A percentile compares a stretch with the other conserved stretches of the same genome.
Conservation (phyloP, 2,888 invertebrate genomes). For the Cancer borealis region DNA sequence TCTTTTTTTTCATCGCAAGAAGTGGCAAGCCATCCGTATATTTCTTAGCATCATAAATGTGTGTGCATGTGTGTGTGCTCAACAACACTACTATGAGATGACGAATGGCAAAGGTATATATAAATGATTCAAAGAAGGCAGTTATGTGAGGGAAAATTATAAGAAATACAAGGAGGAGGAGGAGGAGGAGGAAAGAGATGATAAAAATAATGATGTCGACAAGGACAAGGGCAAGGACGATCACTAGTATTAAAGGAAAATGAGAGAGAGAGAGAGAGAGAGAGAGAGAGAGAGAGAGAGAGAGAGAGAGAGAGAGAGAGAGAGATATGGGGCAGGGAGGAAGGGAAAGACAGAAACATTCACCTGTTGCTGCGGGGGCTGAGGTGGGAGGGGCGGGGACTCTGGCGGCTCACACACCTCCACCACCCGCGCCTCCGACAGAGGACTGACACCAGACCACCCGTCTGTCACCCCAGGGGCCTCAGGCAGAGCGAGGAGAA, state of each 20-base stretch:
- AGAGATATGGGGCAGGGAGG: neutral
- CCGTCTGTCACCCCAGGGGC: slow-evolving; percentile 47
- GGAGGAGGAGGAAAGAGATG: no score
- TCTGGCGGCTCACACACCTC: slow-evolving; percentile 70
- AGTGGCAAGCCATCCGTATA: no score
- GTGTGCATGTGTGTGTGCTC: no score
- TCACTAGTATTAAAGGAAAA: neutral
- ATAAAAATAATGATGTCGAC: neutral
- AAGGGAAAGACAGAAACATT: slow-evolving; percentile 16
- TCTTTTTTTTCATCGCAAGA: no score
- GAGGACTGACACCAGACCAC: slow-evolving; percentile 14
- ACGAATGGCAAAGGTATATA: no score
- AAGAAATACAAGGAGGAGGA: no score
- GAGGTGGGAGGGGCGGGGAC: slow-evolving; percentile 62
- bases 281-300: slow-evolving; percentile 52
- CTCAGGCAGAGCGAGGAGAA: slow-evolving; percentile 22
- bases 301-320: slow-evolving; percentile 32
- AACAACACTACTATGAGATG: no score
- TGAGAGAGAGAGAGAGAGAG: slow-evolving; percentile 38
- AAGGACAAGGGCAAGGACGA: neutral
- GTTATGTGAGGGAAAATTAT: no score
- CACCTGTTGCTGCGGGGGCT: slow-evolving; percentile 62
- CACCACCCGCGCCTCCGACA: slow-evolving; percentile 62
- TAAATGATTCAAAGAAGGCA: no score
- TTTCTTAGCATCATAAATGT: no score